phyloP scores from a whole-genome alignment of 1,140 invertebrate genomes.

The Hylaeus anthracinus region DNA sequence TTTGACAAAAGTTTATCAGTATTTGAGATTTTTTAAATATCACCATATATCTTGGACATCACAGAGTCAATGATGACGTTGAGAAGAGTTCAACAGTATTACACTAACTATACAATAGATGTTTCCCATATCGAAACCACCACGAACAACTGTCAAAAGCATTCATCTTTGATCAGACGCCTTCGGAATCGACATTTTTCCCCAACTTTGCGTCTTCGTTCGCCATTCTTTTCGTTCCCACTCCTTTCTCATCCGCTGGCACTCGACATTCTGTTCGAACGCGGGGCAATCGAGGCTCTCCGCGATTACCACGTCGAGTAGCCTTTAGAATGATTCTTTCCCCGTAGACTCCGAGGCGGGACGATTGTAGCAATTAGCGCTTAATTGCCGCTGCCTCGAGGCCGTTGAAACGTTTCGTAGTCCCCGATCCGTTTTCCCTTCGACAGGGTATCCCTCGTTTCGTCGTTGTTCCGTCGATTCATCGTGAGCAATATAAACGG shows the following conservation, averaged over 20 bases:
- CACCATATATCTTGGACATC: too few species aligned
- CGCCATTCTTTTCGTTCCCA: background rate
- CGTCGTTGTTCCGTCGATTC: slow-evolving; percentile 7
- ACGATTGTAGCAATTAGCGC: slow-evolving; percentile 48
- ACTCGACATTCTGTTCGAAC: slow-evolving; percentile 18
- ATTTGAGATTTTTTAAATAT: too few species aligned
- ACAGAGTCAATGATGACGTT: too few species aligned
- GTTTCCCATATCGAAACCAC: too few species aligned
- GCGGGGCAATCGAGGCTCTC: slow-evolving; percentile 14
- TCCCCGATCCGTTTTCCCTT: background rate
- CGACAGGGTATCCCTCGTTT: background rate
- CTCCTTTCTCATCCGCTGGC: background rate
- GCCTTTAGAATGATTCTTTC: slow-evolving; percentile 23
- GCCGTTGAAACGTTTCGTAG: slow-evolving; percentile 1
- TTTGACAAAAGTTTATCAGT: too few species aligned
- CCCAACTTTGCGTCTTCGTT: background rate
- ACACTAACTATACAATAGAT: too few species aligned
- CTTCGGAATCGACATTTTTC: too few species aligned
- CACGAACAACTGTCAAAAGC: background rate
- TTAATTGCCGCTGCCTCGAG: slow-evolving; percentile 38
- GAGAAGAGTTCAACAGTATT: too few species aligned
- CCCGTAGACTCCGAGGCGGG: slow-evolving; percentile 9
- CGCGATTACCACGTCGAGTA: slow-evolving; percentile 15
- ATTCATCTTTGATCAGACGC: background rate
- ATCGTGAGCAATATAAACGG: slow-evolving; percentile 5